Conservation (phyloP, 1,140 invertebrate species). For the Nasonia longicornis region DNA sequence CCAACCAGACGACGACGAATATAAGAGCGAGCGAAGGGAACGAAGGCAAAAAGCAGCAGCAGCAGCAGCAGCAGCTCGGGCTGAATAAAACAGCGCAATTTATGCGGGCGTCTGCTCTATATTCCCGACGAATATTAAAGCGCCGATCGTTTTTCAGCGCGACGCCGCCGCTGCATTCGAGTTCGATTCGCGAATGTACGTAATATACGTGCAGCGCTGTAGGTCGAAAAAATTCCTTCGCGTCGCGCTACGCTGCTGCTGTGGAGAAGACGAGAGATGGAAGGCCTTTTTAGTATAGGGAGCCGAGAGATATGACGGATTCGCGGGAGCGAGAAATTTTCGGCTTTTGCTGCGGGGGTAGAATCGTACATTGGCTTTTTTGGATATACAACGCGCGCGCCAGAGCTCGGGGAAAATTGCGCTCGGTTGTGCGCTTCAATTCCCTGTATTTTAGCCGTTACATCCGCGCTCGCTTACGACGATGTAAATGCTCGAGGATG, state of each 20-base stretch:
- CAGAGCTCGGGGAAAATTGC: not conserved
- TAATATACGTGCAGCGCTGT: not conserved
- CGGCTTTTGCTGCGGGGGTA: not conserved
- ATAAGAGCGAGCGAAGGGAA: not conserved
- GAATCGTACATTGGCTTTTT: slow-evolving; percentile 3
- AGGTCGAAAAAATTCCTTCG: not conserved
- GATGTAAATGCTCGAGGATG: too few relatives aligned
- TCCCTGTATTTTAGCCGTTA: not conserved
- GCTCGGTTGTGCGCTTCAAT: not conserved
- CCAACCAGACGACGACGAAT: not conserved
- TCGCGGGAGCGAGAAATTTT: not conserved
- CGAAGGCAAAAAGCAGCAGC: not conserved
- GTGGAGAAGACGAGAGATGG: not conserved
- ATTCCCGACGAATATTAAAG: not conserved
- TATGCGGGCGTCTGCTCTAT: slow-evolving; percentile 2
- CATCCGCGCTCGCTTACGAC: not conserved
- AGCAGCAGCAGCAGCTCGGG: not conserved
- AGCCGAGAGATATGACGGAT: not conserved
- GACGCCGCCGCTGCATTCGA: not conserved
- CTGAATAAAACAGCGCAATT: not conserved
- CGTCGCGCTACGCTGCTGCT: not conserved
- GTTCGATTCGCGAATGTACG: not conserved
- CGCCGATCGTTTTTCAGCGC: not conserved
- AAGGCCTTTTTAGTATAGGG: not conserved
- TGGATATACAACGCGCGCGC: too few relatives aligned